These are phyloP conservation scores for Pyrrhia umbra DNA, from an alignment of 2,888 invertebrate species.

Conservation along the genomic window DNA sequence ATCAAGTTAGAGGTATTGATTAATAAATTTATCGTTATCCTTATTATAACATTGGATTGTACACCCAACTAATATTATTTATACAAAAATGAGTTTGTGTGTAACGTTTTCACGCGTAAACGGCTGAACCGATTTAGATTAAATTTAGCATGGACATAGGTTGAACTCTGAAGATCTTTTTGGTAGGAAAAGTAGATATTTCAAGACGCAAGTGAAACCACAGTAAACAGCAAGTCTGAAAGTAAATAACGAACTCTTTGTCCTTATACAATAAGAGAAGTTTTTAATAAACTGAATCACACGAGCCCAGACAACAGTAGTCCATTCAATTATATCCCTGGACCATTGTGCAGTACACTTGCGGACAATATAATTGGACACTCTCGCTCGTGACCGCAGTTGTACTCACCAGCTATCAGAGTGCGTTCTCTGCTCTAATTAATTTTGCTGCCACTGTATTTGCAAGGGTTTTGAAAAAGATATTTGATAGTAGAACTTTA, in stretches of 20 bases:
- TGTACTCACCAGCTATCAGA: slow-evolving; percentile 30
- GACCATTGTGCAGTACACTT: slow-evolving; percentile 31
- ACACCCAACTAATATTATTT: too few species aligned
- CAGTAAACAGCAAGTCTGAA: too few species aligned
- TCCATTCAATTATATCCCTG: slow-evolving; percentile 9
- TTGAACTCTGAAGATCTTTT: too few species aligned
- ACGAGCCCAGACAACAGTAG: not conserved
- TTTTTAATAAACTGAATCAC: not conserved
- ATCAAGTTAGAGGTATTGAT: too few species aligned
- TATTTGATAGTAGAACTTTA: not conserved
- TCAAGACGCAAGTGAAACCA: too few species aligned
- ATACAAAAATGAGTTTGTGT: too few species aligned
- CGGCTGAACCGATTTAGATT: too few species aligned
- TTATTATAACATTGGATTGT: too few species aligned
- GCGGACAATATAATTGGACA: slow-evolving; percentile 47
- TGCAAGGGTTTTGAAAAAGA: slow-evolving; percentile 4
- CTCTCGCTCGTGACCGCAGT: slow-evolving; percentile 25
- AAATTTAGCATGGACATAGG: too few species aligned
- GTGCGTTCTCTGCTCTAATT: slow-evolving; percentile 35
- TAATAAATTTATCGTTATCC: too few species aligned
- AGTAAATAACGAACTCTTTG: not conserved
- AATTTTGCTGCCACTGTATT: slow-evolving; percentile 37
- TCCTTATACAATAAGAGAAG: not conserved
- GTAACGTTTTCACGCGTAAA: too few species aligned
- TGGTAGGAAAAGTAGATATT: too few species aligned